Evolutionary conservation across 1,140 invertebrate genomes (phyloP).

Genomic region (Cheumatopsyche charites): DNA sequence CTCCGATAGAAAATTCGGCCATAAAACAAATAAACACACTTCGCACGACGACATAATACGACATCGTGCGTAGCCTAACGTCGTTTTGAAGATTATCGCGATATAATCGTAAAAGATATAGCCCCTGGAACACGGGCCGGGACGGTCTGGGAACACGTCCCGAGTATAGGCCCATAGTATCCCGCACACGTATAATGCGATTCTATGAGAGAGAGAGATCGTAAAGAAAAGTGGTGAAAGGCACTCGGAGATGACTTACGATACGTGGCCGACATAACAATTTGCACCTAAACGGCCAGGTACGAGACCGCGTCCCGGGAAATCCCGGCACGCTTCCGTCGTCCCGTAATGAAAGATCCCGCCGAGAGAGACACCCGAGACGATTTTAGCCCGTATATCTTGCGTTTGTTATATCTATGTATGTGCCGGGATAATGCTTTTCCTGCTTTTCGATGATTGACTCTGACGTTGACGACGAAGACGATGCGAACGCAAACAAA

Average conservation of each 20-base stretch:
- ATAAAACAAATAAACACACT: conserved; percentile 8
- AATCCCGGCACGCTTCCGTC: too few species aligned
- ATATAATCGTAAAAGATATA: conserved; percentile 24
- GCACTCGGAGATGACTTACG: conserved; percentile 23
- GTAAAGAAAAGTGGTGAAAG: conserved; percentile 24
- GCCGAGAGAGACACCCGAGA: too few species aligned
- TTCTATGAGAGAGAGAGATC: background rate
- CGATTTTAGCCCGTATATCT: too few species aligned
- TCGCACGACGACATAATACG: conserved; percentile 14
- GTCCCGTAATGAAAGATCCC: too few species aligned
- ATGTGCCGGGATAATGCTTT: too few species aligned
- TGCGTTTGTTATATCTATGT: too few species aligned
- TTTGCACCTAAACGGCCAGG: conserved; percentile 4
- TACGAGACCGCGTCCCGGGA: too few species aligned
- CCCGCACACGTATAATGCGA: conserved; percentile 12
- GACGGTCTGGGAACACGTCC: background rate
- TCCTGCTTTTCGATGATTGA: too few species aligned
- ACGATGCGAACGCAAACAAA: too few species aligned
- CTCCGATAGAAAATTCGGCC: background rate
- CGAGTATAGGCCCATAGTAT: background rate
- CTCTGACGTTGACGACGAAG: too few species aligned
- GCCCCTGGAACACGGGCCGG: too few species aligned
- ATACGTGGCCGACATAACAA: conserved; percentile 21
- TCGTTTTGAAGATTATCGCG: conserved; percentile 15
- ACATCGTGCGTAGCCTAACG: background rate